These are phyloP conservation scores for Natator depressus DNA, from an alignment of 2,113 vertebrate genomes.

Conservation along the genomic window DNA sequence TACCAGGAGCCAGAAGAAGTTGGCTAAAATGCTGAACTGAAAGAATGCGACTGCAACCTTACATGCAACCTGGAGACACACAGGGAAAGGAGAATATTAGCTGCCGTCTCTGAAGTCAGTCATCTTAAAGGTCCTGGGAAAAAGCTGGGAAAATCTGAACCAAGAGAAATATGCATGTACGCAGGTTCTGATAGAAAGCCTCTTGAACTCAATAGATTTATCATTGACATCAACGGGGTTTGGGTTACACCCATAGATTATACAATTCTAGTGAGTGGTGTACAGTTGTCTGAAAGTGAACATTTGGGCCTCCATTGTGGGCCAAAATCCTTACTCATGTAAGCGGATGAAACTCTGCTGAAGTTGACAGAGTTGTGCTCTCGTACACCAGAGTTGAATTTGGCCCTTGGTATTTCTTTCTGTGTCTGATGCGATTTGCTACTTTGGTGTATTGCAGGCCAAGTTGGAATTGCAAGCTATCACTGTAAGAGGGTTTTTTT, in stretches of 20 bases:
- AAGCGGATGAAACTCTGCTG: background rate
- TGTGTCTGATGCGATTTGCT: background rate
- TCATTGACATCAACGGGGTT: background rate
- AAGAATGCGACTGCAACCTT: constrained; percentile 89
- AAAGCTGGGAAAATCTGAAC: background rate
- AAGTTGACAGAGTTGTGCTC: accelerated
- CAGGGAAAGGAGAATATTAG: background rate
- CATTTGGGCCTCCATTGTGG: accelerated
- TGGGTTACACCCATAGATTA: accelerated
- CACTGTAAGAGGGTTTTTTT: background rate
- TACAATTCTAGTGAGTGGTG: background rate
- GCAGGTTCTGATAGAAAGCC: background rate
- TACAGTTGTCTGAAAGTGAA: background rate
- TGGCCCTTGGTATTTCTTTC: background rate
- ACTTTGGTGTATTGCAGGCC: background rate
- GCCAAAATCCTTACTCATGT: background rate
- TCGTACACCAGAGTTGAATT: background rate
- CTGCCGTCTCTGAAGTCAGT: accelerated
- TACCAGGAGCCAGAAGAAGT: constrained; percentile 92
- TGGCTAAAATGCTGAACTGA: constrained; percentile 91
- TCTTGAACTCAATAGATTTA: background rate
- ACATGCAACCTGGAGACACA: constrained; percentile 78
- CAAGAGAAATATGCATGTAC: background rate
- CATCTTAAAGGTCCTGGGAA: background rate
- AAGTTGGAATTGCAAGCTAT: background rate